Base-by-base conservation (phyloP, 2,888 invertebrate species). In the Ptilodon capucinus region DNA sequence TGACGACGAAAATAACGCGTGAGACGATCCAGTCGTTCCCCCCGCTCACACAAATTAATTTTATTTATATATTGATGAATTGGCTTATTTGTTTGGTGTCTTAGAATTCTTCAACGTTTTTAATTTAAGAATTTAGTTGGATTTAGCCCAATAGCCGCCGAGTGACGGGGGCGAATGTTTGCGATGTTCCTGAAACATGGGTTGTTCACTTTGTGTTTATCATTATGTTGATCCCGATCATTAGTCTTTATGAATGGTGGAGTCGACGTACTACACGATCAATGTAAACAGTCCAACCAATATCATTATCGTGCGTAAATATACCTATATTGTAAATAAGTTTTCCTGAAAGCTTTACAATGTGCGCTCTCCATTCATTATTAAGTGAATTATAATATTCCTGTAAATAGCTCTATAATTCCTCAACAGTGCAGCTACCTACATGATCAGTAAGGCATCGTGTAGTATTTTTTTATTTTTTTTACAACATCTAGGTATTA, bases 11-110 rank as follows among this genome's bases (percentile, higher is more conserved):
- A 89, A 90, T 89, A 89, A 84, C 83, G 69, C 68, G 60, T 60
- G 76, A 79, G 74, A 77, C 78, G 76, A 70, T 56, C 69, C 60
- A 78, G 79, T 81, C 84, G 81, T 78, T 84, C 81, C 79, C 85
- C 87, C 77, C 70, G 72, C 69, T 65, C 63, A 60, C 76, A 83
- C 79, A 83, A 83, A 86, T 86, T 81, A 81, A 84, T 82, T 85
- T 85, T 88, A 87, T 89, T 88, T 87, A 81, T 84, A 85, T 84
- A 86, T 86, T 86, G 84, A 87, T 84, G 81, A 82, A 86, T 83
- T 76, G 71, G 73, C 75, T 80, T 81, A 81, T 84, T 81, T 83
- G 79, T 80, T 76, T 76, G 64, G 60, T 67, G 68, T 71, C 68
- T 60, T 54, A 62, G 58, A 60, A 54, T 57, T 58, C 50, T 45